Percentiles rank a stretch among this genome's conserved stretches.
Evolutionary conservation across 2,888 invertebrate species (phyloP).

Genomic region (Heteropelma amictum): DNA sequence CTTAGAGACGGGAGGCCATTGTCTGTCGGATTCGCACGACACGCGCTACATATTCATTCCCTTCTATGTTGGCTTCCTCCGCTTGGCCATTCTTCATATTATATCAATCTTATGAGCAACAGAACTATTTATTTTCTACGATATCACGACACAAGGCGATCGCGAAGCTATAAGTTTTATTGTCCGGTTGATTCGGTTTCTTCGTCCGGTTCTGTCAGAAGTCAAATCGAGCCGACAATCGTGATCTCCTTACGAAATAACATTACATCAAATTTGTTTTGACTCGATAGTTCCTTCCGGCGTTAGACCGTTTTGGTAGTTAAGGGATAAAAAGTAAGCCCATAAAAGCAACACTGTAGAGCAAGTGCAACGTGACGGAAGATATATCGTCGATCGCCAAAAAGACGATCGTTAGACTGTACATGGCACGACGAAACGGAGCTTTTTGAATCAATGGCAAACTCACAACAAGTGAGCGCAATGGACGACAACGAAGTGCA

Average conservation of each 20-base stretch:
- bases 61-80: conserved; percentile 12
- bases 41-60: conserved; percentile 61
- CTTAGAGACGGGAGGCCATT: conserved; percentile 72
- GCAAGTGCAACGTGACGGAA: background rate
- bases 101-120: too few relatives aligned
- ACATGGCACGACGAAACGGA: conserved; percentile 15
- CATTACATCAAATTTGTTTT: background rate
- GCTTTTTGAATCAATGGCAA: conserved; percentile 2
- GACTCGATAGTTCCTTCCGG: background rate
- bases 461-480: background rate
- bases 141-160: background rate
- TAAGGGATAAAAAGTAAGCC: background rate
- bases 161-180: too few relatives aligned
- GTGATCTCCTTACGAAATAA: background rate
- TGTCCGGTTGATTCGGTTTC: background rate
- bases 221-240: background rate
- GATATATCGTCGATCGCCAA: background rate
- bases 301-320: background rate
- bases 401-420: background rate
- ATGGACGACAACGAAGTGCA: conserved; percentile 74
- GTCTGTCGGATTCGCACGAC: conserved; percentile 69
- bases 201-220: background rate
- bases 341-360: background rate
- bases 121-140: background rate
- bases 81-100: background rate